Base-by-base conservation (phyloP, 2,797 vertebrate genomes). In the Neoniphon sammara region DNA sequence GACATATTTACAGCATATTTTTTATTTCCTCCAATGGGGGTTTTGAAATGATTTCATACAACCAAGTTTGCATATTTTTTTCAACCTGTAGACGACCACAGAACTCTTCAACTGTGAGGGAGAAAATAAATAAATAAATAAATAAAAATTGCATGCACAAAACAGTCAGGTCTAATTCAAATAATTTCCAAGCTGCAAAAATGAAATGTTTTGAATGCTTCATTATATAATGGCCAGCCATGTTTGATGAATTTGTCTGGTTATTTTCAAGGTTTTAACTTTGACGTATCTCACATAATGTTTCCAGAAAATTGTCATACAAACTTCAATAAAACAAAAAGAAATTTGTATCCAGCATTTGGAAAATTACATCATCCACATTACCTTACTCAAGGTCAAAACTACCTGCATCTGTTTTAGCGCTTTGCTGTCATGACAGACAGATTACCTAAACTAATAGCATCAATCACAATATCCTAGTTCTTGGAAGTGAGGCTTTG, bases 391-490 rank as follows among this genome's bases (percentile, higher is more conserved):
- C 30, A 42, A 56, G 18, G 3, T 1, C n/a, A 50, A 56, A 2
- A 53, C 8, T 31, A 31, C 66, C 18, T 49, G 0, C 66, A 81
- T 70, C 68, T 77, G 71, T 77, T 85, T 78, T 59, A 66, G 52
- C 30, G n/a, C 80, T 74, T 27, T 76, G 20, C 58, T 30, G 27
- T 54, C 27, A 61, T 60, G 73, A 44, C 58, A 76, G 65, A 85
- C 17, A 52, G 34, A 81, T 70, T 55, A 31, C 20, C 25, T 34
- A 21, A 11, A 44, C 31, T 25, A 66, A 72, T 69, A 53, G 61
- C 81, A 82, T 82, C 72, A 78, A 79, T 77, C 75, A 71, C 62
- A 79, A 72, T 74, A 68, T 56, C 47, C 57, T 49, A 66, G 31
- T 18, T 55, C 55, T 23, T 36, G 12, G n/a, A 78, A 63, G 15